Conservation (phyloP, 2,113 vertebrate genomes). For the Leptobrachium ailaonicum region DNA sequence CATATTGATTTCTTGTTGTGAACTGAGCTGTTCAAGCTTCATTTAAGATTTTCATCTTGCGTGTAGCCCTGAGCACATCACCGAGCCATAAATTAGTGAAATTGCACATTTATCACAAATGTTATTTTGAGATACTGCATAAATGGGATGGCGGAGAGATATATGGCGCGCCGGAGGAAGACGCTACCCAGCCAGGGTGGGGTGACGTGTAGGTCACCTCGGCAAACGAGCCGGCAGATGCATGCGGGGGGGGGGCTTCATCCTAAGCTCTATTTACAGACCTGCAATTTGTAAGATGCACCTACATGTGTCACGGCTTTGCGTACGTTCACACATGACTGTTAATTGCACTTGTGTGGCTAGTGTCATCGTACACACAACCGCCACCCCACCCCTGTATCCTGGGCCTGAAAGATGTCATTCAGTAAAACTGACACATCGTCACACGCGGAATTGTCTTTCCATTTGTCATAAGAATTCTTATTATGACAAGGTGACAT, state of each 20-base stretch:
- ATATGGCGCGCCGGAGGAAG: slow-evolving; percentile 69
- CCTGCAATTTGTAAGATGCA: no score
- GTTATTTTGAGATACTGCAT: slow-evolving; percentile 95
- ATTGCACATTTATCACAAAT: slow-evolving; percentile 97
- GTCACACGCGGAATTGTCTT: no score
- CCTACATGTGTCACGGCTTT: no score
- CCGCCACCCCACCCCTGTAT: no score
- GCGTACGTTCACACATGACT: no score
- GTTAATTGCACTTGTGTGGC: no score
- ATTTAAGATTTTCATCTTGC: slow-evolving; percentile 98
- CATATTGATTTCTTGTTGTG: slow-evolving; percentile 99
- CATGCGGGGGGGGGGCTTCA: not conserved
- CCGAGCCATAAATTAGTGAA: slow-evolving; percentile 96
- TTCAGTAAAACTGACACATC: no score
- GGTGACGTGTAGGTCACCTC: slow-evolving; percentile 74
- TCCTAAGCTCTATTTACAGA: no score
- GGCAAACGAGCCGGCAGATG: not conserved
- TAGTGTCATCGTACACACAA: no score
- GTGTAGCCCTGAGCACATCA: slow-evolving; percentile 87
- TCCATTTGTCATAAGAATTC: no score
- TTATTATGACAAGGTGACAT: no score
- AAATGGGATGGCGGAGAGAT: slow-evolving; percentile 80
- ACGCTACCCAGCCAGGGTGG: slow-evolving; percentile 63
- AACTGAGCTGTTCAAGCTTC: slow-evolving; percentile 94
- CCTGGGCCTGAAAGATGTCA: no score